These are phyloP conservation scores for Drosophila acutilabella DNA, from an alignment of 2,888 invertebrate genomes.

Conservation along the genomic window DNA sequence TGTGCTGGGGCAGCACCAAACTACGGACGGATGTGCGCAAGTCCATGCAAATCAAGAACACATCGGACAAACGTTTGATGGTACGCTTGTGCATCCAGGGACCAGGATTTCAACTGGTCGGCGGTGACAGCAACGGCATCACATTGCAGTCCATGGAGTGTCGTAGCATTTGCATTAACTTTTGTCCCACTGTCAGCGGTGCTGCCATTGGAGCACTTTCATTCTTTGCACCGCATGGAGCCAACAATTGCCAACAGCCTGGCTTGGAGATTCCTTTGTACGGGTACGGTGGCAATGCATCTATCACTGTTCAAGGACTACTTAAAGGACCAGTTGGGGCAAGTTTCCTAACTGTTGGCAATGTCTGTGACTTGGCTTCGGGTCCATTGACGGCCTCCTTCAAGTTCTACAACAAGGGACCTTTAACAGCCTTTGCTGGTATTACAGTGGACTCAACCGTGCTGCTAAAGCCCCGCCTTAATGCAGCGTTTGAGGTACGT, in stretches of 20 bases:
- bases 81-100: conserved; percentile 86
- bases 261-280: conserved; percentile 84
- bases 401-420: conserved; percentile 86
- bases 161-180: conserved; percentile 86
- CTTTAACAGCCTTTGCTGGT: conserved; percentile 86
- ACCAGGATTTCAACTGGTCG: conserved; percentile 85
- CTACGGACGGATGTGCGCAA: conserved; percentile 86
- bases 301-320: conserved; percentile 86
- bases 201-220: conserved; percentile 86
- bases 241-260: conserved; percentile 72
- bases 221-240: conserved; percentile 85
- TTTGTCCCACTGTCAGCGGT: conserved; percentile 87
- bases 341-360: conserved; percentile 87
- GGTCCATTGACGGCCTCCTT: conserved; percentile 85
- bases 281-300: conserved; percentile 87
- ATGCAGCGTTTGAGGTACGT: conserved; percentile 82
- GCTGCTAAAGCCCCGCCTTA: conserved; percentile 78
- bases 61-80: conserved; percentile 86
- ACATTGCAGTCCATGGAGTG: conserved; percentile 87
- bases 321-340: conserved; percentile 87
- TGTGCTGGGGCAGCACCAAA: conserved; percentile 88
- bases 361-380: conserved; percentile 85
- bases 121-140: conserved; percentile 82
- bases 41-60: conserved; percentile 87
- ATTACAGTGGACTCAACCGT: conserved; percentile 81